These are phyloP conservation scores for Spea bombifrons DNA, from an alignment of 2,113 vertebrate genomes.

Conservation along the genomic window DNA sequence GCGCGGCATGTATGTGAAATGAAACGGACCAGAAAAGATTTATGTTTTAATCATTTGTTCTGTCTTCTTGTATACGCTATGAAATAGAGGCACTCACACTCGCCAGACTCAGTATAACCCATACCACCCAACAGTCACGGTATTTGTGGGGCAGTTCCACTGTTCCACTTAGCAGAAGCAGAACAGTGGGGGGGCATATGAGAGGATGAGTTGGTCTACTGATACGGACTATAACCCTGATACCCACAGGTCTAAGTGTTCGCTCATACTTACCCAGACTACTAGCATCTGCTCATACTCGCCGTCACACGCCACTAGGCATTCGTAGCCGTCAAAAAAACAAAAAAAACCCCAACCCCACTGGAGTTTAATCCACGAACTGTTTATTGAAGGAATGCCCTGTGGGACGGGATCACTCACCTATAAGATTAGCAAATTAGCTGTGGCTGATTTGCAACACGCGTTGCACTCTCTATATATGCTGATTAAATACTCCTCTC, in stretches of 20 bases:
- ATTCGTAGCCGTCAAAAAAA: background rate
- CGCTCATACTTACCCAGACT: no score
- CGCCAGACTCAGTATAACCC: background rate
- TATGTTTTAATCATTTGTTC: conserved; percentile 8
- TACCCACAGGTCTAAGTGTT: background rate
- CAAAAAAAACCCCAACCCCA: no score
- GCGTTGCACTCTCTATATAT: background rate
- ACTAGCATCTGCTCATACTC: no score
- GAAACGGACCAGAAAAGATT: conserved; percentile 35
- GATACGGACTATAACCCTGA: background rate
- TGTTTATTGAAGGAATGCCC: background rate
- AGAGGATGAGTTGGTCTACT: no score
- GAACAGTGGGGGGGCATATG: no score
- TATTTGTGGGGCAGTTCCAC: background rate
- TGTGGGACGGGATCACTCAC: background rate
- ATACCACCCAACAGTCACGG: background rate
- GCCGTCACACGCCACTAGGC: background rate
- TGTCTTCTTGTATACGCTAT: background rate
- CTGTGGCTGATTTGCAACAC: background rate
- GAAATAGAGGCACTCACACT: background rate
- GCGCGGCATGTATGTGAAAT: conserved; percentile 10
- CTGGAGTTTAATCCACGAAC: background rate
- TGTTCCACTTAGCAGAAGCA: no score
- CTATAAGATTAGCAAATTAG: background rate
- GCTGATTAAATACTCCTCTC: conserved; percentile 1